Evolutionary conservation across 2,797 vertebrate species (phyloP).

Genomic region (Falco biarmicus): DNA sequence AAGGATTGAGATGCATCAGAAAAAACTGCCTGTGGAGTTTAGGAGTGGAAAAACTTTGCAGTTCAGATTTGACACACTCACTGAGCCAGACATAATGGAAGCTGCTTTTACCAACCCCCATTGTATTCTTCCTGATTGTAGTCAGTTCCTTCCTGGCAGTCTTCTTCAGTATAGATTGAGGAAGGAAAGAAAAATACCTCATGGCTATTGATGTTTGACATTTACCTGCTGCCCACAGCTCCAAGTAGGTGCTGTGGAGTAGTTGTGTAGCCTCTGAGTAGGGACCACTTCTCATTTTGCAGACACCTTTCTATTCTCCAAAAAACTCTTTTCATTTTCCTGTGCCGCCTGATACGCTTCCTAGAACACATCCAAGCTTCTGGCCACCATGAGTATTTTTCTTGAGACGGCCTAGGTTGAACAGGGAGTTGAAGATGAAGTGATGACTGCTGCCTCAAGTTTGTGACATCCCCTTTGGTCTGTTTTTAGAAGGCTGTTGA

Average conservation of each 20-base stretch:
- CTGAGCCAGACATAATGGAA: neutral
- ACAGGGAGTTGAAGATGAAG: slow-evolving; percentile 17
- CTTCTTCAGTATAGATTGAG: neutral
- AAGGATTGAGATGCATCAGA: neutral
- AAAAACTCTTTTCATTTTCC: slow-evolving; percentile 40
- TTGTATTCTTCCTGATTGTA: neutral
- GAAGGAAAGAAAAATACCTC: neutral
- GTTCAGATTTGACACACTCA: neutral
- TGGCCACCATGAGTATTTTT: neutral
- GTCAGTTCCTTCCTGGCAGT: neutral
- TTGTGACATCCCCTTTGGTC: slow-evolving; percentile 50
- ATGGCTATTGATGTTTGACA: neutral
- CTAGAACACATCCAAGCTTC: neutral
- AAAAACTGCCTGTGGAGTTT: neutral
- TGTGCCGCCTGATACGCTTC: slow-evolving; percentile 7
- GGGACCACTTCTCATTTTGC: slow-evolving; percentile 51
- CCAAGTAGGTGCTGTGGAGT: slow-evolving; percentile 29
- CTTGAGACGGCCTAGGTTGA: neutral
- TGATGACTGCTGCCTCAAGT: slow-evolving; percentile 37
- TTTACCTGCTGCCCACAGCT: neutral
- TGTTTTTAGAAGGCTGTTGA: slow-evolving; percentile 77
- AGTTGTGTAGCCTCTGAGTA: neutral
- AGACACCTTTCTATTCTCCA: slow-evolving; percentile 5
- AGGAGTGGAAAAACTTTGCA: neutral
- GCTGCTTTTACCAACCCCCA: neutral